A percentile compares a stretch with the other conserved stretches of the same genome.
phyloP scores from a whole-genome alignment of 2,113 vertebrate species.

The Epinephelus lanceolatus region DNA sequence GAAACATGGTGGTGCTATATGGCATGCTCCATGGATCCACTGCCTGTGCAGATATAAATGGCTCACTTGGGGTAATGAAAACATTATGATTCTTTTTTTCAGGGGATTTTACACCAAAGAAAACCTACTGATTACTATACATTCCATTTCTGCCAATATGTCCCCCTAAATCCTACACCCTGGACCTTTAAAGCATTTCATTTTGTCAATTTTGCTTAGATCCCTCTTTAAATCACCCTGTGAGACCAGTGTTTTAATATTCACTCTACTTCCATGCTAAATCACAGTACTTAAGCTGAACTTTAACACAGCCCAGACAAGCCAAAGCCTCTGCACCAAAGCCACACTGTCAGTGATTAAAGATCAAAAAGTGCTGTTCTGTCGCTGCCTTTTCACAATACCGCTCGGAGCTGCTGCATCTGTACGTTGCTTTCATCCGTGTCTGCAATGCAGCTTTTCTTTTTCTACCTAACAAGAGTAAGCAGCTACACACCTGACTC shows the following conservation, averaged over 20 bases:
- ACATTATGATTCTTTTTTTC: too few species aligned
- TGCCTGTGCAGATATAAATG: too few species aligned
- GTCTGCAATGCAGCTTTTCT: constrained; percentile 15
- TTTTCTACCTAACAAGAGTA: constrained; percentile 1
- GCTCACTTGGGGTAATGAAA: too few species aligned
- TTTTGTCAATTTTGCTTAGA: not conserved
- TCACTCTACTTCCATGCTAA: not conserved
- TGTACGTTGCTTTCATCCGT: constrained; percentile 12
- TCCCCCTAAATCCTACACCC: too few species aligned
- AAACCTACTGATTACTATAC: too few species aligned
- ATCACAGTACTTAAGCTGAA: not conserved
- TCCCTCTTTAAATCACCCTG: not conserved
- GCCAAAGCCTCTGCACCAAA: not conserved
- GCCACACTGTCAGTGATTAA: not conserved
- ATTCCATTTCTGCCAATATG: too few species aligned
- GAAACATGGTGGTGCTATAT: too few species aligned
- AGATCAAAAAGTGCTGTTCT: not conserved
- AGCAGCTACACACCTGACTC: constrained; percentile 33
- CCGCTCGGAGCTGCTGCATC: not conserved
- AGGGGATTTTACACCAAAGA: too few species aligned
- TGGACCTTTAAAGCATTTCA: not conserved
- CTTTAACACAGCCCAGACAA: not conserved
- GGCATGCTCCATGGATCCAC: too few species aligned
- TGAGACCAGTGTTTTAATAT: not conserved
- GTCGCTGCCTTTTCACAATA: not conserved